Base-by-base conservation (phyloP, 2,113 vertebrate species). In the Acrocephalus kingi region DNA sequence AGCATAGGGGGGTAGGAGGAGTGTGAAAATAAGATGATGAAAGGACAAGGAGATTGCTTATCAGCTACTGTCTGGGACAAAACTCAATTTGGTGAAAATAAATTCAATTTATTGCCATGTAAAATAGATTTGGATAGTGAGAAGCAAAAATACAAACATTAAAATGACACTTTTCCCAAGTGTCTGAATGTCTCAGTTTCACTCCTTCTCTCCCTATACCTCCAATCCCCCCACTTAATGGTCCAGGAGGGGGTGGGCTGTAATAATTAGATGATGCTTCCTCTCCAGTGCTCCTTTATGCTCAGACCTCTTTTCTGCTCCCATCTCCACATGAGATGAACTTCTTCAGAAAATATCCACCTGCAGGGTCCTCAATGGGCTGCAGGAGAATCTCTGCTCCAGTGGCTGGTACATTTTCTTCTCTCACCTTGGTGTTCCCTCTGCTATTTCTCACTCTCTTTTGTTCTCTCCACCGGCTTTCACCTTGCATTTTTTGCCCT, bases 231-330 rank as follows among this genome's bases (percentile, higher is more conserved):
- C 1, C 8, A 24, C 5, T 22, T 4, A 48, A 14, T 28, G 24
- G 12, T 19, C 30, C 3, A 46, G 20, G 3, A 43, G 2, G 6
- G 7, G 22, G 3, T 14, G 9, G 3, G 13, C 2, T 51, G 24
- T 35, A 6, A 5, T 35, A 6, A 61, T 11, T 21, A 45, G 7
- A 9, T 39, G 14, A 51, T 0, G 0, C 11, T 37, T 92, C 48
- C 7, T 62, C 46, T 81, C 22, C 33, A 24, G 22, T 6, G 10
- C 9, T 81, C 6, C 22, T 46, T 85, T 69, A 31, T 35, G 11
- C 2, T 55, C 9, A n/a, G 28, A 55, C 6, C 8, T 61, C 48
- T 14, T 15, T 23, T 67, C 28, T 76, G 6, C 9, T 49, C n/a
- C 23, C 5, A 28, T 41, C 33, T 82, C 7, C 20, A 11, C 15